Evolutionary conservation across 2,888 invertebrate genomes (phyloP), one percentile per base, ranked within the genome.

Genomic region (Zele albiditarsus): DNA sequence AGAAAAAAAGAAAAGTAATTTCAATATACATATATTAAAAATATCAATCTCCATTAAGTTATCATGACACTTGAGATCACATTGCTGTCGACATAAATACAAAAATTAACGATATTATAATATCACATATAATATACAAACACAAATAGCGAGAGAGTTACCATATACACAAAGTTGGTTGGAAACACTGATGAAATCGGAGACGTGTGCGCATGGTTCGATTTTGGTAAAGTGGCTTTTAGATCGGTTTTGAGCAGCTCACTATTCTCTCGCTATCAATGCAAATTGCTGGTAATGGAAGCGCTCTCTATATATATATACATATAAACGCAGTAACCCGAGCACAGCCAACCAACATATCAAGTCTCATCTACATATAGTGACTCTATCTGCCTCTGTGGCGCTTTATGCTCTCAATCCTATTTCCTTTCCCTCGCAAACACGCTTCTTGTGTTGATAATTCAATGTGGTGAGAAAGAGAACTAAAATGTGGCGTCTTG

Each of bases 231-330:
- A 86, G 85, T 85, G 85, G 85, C 84, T 84, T 80, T 84, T 85
- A 83, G 81, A 82, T 85, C 80, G 83, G 81, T 84, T 84, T 84
- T 84, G 84, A 85, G 84, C 81, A 82, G 80, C 77, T 82, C 33
- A 31, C 28, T 63, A 38, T 78, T 80, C 83, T 81, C 78, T 81
- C 78, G 80, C 85, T 88, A 88, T 88, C 88, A 87, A 87, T 88
- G 87, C 86, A 88, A 88, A 88, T 88, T 86, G 85, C 81, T 80
- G 80, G 83, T 88, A 88, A 88, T 87, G 86, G 85, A 86, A 82
- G 86, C 85, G 86, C 85, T 88, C 23, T 65, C 38, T 33, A 23
- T 33, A n/a, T n/a, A 23, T 53, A 53, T 6, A 1, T 8, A 53
- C 62, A 31, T 28, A 62, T 62, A 27, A 65, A 86, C 85, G 83